phyloP scores from a whole-genome alignment of 2,113 vertebrate genomes.

The Larimichthys crocea region DNA sequence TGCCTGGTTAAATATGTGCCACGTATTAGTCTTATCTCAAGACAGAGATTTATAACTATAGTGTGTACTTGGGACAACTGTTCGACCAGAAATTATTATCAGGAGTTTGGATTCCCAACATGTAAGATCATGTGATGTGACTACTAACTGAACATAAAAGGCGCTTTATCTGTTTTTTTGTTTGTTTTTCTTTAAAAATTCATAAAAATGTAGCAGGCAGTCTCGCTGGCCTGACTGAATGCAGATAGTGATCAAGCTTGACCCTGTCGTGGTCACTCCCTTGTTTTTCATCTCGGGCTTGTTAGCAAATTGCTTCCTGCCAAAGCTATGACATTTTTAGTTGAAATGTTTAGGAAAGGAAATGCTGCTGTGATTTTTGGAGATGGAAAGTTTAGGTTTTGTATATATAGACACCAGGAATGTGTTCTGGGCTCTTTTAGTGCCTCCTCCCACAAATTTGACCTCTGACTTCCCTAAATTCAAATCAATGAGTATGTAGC shows the following conservation, averaged over 20 bases:
- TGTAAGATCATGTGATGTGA: constrained; percentile 26
- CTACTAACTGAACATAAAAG: constrained; percentile 11
- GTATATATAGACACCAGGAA: constrained; percentile 60
- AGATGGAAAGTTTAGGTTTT: constrained; percentile 63
- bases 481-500: constrained; percentile 16
- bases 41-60: constrained; percentile 61
- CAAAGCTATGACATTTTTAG: constrained; percentile 61
- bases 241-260: constrained; percentile 57
- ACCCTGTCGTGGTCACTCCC: constrained; percentile 63
- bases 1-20: constrained; percentile 54
- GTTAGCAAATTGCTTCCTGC: constrained; percentile 75
- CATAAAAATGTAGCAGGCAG: constrained; percentile 9
- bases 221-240: constrained; percentile 26
- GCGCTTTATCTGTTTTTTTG: constrained; percentile 4
- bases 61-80: constrained; percentile 40
- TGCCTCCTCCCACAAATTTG: constrained; percentile 43
- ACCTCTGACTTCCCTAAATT: constrained; percentile 50
- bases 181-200: constrained; percentile 16
- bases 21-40: constrained; percentile 52
- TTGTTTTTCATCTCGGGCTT: constrained; percentile 70
- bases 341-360: constrained; percentile 75
- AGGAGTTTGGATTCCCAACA: constrained; percentile 38
- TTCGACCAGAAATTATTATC: constrained; percentile 42
- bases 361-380: constrained; percentile 71
- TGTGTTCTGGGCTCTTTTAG: constrained; percentile 34